Conservation (phyloP, 2,888 invertebrate species). For the Erebia palarica region DNA sequence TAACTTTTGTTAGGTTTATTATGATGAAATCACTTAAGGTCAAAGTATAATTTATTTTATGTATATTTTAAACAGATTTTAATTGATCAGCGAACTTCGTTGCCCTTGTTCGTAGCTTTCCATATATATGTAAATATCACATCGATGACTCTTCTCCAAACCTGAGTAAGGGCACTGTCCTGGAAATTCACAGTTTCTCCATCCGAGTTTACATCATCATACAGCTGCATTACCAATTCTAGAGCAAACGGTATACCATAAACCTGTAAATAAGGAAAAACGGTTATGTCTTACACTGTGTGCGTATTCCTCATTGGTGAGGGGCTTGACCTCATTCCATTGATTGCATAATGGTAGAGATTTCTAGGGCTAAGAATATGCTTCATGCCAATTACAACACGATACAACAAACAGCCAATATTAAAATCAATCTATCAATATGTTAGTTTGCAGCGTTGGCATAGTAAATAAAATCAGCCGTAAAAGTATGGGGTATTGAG, state of each 20-base stretch:
- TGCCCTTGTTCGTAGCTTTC: conserved; percentile 42
- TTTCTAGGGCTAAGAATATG: no score
- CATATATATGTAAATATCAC: conserved; percentile 56
- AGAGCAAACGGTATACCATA: conserved; percentile 68
- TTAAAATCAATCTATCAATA: no score
- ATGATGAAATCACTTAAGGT: neutral
- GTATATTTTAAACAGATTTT: neutral
- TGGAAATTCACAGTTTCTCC: conserved; percentile 7
- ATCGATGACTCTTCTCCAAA: conserved; percentile 62
- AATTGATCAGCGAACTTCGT: conserved; percentile 28
- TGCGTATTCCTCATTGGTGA: no score
- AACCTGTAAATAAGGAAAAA: conserved; percentile 47
- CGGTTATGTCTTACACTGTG: no score
- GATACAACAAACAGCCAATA: no score
- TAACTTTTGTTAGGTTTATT: no score
- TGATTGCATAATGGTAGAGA: no score
- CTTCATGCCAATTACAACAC: no score
- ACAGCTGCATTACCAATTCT: conserved; percentile 68
- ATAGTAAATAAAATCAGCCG: no score
- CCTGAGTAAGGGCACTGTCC: conserved; percentile 41
- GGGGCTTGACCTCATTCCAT: no score
- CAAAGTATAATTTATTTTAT: neutral
- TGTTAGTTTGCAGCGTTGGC: no score
- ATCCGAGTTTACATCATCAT: conserved; percentile 25
- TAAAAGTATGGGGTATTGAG: no score